Percentiles rank a stretch among this genome's conserved stretches.
Conservation (phyloP, 2,888 invertebrate species). For the Sphaeridia pumilis region DNA sequence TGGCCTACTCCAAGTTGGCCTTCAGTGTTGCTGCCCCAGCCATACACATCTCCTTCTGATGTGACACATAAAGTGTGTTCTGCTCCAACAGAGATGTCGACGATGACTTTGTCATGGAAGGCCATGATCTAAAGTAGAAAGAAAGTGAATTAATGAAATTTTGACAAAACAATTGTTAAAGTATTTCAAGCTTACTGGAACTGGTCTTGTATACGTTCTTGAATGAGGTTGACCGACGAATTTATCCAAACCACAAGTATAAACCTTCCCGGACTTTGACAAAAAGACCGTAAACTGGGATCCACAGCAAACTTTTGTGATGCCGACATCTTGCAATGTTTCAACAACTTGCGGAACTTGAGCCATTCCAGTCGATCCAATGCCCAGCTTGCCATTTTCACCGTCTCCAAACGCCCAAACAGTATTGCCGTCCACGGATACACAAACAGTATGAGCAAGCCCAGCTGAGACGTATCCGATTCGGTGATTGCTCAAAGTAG, state of each 20-base stretch:
- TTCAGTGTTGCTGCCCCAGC: slow-evolving; percentile 42
- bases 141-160: neutral
- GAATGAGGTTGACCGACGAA: slow-evolving; percentile 48
- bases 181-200: slow-evolving; percentile 38
- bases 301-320: slow-evolving; percentile 52
- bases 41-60: slow-evolving; percentile 25
- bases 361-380: slow-evolving; percentile 20
- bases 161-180: neutral
- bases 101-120: slow-evolving; percentile 44
- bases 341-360: slow-evolving; percentile 43
- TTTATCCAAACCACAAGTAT: slow-evolving; percentile 51
- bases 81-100: slow-evolving; percentile 50
- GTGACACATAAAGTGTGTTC: slow-evolving; percentile 48
- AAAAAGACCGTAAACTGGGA: slow-evolving; percentile 52
- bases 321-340: slow-evolving; percentile 45
- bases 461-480: slow-evolving; percentile 50
- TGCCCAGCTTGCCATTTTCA: slow-evolving; percentile 44
- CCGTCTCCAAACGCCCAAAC: slow-evolving; percentile 57
- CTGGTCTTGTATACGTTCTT: slow-evolving; percentile 46
- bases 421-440: slow-evolving; percentile 47
- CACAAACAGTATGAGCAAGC: slow-evolving; percentile 52
- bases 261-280: slow-evolving; percentile 49
- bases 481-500: slow-evolving; percentile 43
- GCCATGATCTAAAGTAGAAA: slow-evolving; percentile 40
- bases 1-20: slow-evolving; percentile 51